A percentile compares a stretch with the other conserved stretches of the same genome.
Conservation (phyloP, 1,140 invertebrate species). For the Zaprionus inermis region DNA sequence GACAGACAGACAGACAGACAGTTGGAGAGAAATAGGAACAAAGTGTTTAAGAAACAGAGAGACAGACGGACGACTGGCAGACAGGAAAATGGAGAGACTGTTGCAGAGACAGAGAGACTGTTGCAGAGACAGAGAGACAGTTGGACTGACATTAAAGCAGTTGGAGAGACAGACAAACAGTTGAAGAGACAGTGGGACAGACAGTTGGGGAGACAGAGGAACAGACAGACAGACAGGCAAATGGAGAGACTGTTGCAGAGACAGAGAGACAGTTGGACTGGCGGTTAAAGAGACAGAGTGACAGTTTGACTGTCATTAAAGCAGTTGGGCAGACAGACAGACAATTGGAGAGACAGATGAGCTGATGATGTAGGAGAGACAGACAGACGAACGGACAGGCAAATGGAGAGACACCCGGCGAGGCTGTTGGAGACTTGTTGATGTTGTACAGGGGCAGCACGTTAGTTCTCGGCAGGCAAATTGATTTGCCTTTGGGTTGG, state of each 20-base stretch:
- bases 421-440: neutral
- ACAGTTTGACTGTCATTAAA: neutral
- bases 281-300: neutral
- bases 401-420: neutral
- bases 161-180: conserved; percentile 8
- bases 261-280: conserved; percentile 6
- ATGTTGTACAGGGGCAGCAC: neutral
- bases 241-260: neutral
- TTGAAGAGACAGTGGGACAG: neutral
- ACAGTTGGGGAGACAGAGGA: conserved; percentile 1
- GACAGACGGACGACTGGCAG: no score
- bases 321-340: conserved; percentile 1
- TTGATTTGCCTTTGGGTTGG: neutral
- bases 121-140: neutral
- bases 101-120: no score
- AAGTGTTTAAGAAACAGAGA: no score
- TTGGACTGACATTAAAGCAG: neutral
- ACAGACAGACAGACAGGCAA: neutral
- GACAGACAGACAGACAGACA: no score
- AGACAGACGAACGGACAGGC: conserved; percentile 7
- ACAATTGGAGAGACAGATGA: conserved; percentile 1
- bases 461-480: neutral
- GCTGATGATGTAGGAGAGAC: no score
- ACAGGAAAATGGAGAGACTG: no score
- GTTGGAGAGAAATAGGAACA: no score